Percentiles rank a stretch among this genome's conserved stretches.
Evolutionary conservation across 2,797 vertebrate genomes (phyloP).

Genomic region (Astyanax mexicanus): DNA sequence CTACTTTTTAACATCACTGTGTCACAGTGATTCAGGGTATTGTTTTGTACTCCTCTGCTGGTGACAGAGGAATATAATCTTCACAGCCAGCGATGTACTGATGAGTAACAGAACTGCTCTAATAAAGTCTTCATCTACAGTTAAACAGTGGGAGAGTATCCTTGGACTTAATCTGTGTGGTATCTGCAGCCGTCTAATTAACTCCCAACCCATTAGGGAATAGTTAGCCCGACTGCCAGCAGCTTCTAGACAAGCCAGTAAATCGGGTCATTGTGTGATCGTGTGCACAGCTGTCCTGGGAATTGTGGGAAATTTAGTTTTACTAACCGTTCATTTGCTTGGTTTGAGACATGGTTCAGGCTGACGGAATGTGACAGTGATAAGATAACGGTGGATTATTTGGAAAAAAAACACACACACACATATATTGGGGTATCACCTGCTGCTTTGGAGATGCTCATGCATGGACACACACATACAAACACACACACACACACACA

Average conservation of each 20-base stretch:
- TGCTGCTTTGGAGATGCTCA: too few species aligned
- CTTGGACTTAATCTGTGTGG: conserved; percentile 35
- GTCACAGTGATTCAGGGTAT: too few species aligned
- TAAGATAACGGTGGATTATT: conserved; percentile 3
- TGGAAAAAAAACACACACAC: conserved; percentile 9
- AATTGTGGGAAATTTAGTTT: conserved; percentile 48
- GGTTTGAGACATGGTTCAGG: conserved; percentile 7
- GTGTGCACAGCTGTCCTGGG: conserved; percentile 36
- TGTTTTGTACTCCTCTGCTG: too few species aligned
- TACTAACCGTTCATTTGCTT: conserved; percentile 41
- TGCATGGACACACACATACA: neutral
- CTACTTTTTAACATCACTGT: too few species aligned
- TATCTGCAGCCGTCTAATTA: conserved; percentile 54
- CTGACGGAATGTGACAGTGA: neutral
- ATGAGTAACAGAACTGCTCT: conserved; percentile 55
- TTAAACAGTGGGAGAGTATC: conserved; percentile 19
- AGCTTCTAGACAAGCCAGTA: conserved; percentile 39
- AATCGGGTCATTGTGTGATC: conserved; percentile 42
- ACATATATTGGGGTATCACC: neutral
- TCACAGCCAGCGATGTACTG: conserved; percentile 53
- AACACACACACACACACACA: too few species aligned
- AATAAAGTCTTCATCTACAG: conserved; percentile 52
- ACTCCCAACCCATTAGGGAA: conserved; percentile 50
- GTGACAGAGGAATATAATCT: conserved; percentile 43
- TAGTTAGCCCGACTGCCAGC: conserved; percentile 43